Percentiles rank a stretch among this genome's conserved stretches.
These are phyloP conservation scores for Nipponia nippon DNA, from an alignment of 2,113 vertebrate species.

Conservation along the genomic window DNA sequence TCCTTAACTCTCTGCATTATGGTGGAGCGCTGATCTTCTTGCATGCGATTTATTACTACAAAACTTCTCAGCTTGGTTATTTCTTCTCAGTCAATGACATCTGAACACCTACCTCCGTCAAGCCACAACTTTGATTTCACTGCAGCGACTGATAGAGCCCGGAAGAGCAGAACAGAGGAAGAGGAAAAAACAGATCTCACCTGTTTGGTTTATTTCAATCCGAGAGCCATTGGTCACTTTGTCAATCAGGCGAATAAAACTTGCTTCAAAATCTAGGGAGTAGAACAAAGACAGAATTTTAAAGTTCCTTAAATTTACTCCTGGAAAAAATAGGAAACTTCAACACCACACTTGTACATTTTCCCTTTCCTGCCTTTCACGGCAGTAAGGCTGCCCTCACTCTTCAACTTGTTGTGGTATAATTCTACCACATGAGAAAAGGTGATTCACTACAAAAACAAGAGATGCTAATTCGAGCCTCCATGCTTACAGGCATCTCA, in stretches of 20 bases:
- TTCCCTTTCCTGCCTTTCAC: neutral
- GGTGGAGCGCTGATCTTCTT: neutral
- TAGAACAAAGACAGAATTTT: neutral
- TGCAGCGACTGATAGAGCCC: neutral
- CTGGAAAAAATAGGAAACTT: neutral
- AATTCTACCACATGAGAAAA: neutral
- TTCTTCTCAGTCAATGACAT: neutral
- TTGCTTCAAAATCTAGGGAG: constrained; percentile 92
- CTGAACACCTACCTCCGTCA: neutral
- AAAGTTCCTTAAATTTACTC: neutral
- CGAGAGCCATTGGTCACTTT: constrained; percentile 95
- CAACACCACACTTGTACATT: neutral
- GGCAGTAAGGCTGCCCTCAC: neutral
- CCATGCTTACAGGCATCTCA: rapidly evolving
- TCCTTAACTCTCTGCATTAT: neutral
- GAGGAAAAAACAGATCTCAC: constrained; percentile 65
- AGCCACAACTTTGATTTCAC: neutral
- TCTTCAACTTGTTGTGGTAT: neutral
- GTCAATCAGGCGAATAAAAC: constrained; percentile 92
- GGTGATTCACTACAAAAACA: neutral
- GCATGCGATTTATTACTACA: neutral
- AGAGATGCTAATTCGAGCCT: neutral
- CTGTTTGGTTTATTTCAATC: constrained; percentile 98
- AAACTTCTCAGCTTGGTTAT: neutral
- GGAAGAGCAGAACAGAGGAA: neutral